phyloP scores from a whole-genome alignment of 2,113 vertebrate genomes.

The Periophthalmus modestus region DNA sequence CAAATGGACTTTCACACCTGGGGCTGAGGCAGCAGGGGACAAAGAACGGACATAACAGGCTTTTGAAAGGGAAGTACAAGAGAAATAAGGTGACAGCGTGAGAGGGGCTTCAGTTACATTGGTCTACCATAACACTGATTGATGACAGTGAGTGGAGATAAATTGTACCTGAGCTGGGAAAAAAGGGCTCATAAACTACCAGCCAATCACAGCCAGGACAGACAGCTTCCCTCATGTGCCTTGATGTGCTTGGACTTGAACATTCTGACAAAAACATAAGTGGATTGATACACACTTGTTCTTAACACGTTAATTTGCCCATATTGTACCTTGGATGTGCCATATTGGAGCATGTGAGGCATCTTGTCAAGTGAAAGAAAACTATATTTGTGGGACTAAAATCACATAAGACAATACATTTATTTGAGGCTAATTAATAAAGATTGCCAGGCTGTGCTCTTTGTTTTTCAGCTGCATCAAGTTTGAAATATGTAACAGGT shows the following conservation, averaged over 20 bases:
- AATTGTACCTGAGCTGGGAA: not conserved
- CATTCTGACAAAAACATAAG: not conserved
- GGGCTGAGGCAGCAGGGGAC: not conserved
- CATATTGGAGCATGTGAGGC: not conserved
- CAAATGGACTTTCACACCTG: slow-evolving; percentile 7
- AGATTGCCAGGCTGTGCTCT: too few species aligned
- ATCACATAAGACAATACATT: too few species aligned
- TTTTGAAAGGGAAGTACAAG: not conserved
- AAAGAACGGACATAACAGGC: not conserved
- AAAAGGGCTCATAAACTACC: not conserved
- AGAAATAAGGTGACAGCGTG: not conserved
- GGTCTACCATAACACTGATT: not conserved
- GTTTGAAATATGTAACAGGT: not conserved
- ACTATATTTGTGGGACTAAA: too few species aligned
- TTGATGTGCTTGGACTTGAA: not conserved
- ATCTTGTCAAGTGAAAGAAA: too few species aligned
- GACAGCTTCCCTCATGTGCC: not conserved
- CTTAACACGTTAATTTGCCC: not conserved
- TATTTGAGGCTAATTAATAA: too few species aligned
- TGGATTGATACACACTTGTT: not conserved
- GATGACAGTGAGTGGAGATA: not conserved
- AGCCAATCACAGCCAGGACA: not conserved
- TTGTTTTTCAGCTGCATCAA: not conserved
- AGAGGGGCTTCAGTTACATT: not conserved
- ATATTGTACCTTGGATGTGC: not conserved